Evolutionary conservation across 2,113 vertebrate species (phyloP).

Genomic region (Pseudorasbora parva): DNA sequence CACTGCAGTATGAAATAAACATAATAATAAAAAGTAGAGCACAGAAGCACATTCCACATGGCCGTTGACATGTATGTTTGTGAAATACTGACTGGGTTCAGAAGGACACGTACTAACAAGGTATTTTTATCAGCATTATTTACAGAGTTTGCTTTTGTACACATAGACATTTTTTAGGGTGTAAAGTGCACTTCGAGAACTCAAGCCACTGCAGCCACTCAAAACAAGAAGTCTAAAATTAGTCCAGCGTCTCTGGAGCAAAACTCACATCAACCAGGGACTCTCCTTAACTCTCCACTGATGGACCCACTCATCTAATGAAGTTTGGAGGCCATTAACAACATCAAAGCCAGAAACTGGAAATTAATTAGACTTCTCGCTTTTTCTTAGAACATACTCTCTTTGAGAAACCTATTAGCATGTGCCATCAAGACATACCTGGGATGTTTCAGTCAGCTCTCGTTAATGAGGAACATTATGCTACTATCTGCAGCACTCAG

Average conservation of each 20-base stretch:
- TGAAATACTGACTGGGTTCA: conserved; percentile 61
- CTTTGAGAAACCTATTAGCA: conserved; percentile 75
- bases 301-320: conserved; percentile 75
- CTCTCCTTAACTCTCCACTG: conserved; percentile 65
- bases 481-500: conserved; percentile 48
- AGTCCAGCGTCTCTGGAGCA: conserved; percentile 64
- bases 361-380: conserved; percentile 81
- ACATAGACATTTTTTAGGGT: not conserved
- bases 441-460: conserved; percentile 54
- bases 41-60: conserved; percentile 4
- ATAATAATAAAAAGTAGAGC: conserved; percentile 38
- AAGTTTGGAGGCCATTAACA: conserved; percentile 81
- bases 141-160: not conserved
- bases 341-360: conserved; percentile 82
- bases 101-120: conserved; percentile 46
- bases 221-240: conserved; percentile 74
- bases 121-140: conserved; percentile 10
- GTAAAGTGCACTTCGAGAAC: not conserved
- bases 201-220: conserved; percentile 54
- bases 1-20: conserved; percentile 48
- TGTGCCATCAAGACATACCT: conserved; percentile 75
- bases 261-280: conserved; percentile 68
- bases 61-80: conserved; percentile 51
- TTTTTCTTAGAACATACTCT: conserved; percentile 71
- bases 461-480: conserved; percentile 55